Evolutionary conservation across 2,888 invertebrate genomes (phyloP).

Genomic region (Drosophila nigricruria): DNA sequence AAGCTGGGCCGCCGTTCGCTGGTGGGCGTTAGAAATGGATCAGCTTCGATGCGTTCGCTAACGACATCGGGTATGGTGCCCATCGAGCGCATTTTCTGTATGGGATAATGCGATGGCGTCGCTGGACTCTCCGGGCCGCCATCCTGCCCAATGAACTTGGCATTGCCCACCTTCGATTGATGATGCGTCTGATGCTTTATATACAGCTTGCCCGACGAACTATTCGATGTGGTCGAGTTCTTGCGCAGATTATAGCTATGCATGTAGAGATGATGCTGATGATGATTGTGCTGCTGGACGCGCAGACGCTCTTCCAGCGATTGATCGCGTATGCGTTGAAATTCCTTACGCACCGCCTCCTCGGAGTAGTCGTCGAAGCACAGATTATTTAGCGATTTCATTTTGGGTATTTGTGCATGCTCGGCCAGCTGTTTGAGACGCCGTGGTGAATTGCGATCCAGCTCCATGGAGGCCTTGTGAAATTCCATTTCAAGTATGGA

Average conservation of each 20-base stretch:
- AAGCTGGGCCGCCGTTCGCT: slow-evolving; percentile 80
- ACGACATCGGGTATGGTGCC: slow-evolving; percentile 85
- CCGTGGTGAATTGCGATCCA: slow-evolving; percentile 84
- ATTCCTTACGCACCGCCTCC: slow-evolving; percentile 79
- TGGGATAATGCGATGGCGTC: slow-evolving; percentile 76
- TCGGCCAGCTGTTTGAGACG: slow-evolving; percentile 80
- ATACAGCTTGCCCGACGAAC: slow-evolving; percentile 78
- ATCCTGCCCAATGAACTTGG: slow-evolving; percentile 85
- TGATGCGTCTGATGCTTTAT: slow-evolving; percentile 72
- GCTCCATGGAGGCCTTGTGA: slow-evolving; percentile 83
- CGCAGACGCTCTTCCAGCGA: slow-evolving; percentile 77
- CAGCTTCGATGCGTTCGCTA: slow-evolving; percentile 83
- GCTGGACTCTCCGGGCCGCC: slow-evolving; percentile 67
- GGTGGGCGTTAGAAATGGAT: slow-evolving; percentile 85
- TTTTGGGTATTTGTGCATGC: slow-evolving; percentile 81
- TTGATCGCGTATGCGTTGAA: slow-evolving; percentile 80
- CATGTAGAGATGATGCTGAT: slow-evolving; percentile 47
- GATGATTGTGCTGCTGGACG: slow-evolving; percentile 66
- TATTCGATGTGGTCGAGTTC: slow-evolving; percentile 73
- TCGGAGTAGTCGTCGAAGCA: slow-evolving; percentile 82
- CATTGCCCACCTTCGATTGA: slow-evolving; percentile 83
- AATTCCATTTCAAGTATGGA: slow-evolving; percentile 85
- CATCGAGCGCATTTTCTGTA: slow-evolving; percentile 85
- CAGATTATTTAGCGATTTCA: slow-evolving; percentile 84
- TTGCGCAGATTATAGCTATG: slow-evolving; percentile 64